Evolutionary conservation across 35 echinoderm and acorn worm species (phyloP), one percentile per base, ranked within the genome.

Genomic region (Apostichopus parvimensis): DNA sequence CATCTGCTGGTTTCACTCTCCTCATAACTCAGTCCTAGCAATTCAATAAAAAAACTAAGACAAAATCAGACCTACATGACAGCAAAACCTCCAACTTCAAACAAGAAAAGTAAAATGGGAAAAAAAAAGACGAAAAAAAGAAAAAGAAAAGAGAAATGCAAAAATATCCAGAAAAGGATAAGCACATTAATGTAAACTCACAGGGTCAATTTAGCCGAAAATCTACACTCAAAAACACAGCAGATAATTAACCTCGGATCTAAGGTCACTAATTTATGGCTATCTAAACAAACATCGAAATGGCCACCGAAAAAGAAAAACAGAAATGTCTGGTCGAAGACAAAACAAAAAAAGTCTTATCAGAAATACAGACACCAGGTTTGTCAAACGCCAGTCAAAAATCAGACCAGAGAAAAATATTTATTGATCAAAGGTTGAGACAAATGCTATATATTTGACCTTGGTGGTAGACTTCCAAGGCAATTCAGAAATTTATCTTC

Each of bases 361-460:
- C 71, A 75, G 71, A 75, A 75, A 18, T 75, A 18, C 17, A 75
- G 71, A 75, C 71, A 24, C 71, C 56, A n/a, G 34, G 53, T 83
- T 55, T 83, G 52, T 83, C 52, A 83, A 83, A 83, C 56, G 80
- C 80, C 53, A 83, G 80, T 83, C 80, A 57, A 57, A n/a, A 54
- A 20, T 83, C 80, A 83, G 52, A 83, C 17, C 13, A 57, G 80
- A 17, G 53, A 83, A 83, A 83, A 83, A 83, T 83, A 83, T 83
- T 83, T 83, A 83, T 83, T 83, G 80, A 83, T 83, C 80, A 83
- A 83, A 83, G 80, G 80, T 83, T 83, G 55, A 83, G 10, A n/a
- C 80, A 83, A 83, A 83, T 83, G 80, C 52, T 83, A 83, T 83
- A 83, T 83, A 83, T 83, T 83, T 83, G 80, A 83, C 80, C 80